phyloP scores from a whole-genome alignment of 1,140 invertebrate genomes.

The Anagrus nilaparvatae region DNA sequence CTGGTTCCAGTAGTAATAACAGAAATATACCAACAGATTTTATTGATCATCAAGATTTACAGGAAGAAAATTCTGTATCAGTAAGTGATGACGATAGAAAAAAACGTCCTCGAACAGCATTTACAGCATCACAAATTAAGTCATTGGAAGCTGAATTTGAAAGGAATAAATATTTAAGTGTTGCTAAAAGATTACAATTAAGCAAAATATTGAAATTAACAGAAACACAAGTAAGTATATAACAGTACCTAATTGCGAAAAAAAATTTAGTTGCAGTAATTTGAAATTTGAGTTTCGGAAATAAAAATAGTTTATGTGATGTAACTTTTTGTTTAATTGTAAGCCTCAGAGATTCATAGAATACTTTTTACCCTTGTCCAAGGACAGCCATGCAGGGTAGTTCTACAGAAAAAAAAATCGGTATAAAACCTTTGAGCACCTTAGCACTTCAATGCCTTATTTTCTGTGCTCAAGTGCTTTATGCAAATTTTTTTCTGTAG shows the following conservation, averaged over 20 bases:
- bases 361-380: too few species aligned
- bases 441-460: too few species aligned
- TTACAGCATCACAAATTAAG: slow-evolving; percentile 82
- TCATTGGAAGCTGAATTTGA: slow-evolving; percentile 82
- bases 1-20: slow-evolving; percentile 29
- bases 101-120: slow-evolving; percentile 76
- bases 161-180: slow-evolving; percentile 78
- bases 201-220: slow-evolving; percentile 73
- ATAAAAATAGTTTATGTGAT: too few species aligned
- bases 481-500: too few species aligned
- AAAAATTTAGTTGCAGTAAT: too few species aligned
- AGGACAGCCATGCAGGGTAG: too few species aligned
- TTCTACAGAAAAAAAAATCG: too few species aligned
- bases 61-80: slow-evolving; percentile 24
- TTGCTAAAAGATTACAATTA: slow-evolving; percentile 71
- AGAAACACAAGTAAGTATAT: slow-evolving; percentile 67
- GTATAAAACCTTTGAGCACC: too few species aligned
- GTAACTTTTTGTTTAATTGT: too few species aligned
- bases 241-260: not conserved
- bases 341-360: too few species aligned
- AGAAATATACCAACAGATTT: slow-evolving; percentile 21
- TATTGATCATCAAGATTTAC: slow-evolving; percentile 25
- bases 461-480: too few species aligned
- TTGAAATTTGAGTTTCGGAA: too few species aligned
- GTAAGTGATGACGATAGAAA: slow-evolving; percentile 57